Conservation (phyloP, 2,888 invertebrate species). For the Platerodrilus igneus region DNA sequence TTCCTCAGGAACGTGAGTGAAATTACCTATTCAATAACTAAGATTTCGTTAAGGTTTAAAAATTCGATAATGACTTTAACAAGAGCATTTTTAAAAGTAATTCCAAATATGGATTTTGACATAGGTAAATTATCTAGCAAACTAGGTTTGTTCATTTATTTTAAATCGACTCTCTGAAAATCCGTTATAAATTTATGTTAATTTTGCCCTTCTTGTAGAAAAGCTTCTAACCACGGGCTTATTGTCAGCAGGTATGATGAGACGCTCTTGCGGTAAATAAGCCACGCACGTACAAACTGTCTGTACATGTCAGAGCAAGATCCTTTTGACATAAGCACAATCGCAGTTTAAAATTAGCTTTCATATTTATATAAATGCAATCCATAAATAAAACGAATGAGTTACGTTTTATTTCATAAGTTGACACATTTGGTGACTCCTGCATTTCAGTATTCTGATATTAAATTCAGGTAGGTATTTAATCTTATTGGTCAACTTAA, state of each 20-base stretch:
- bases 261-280: conserved; percentile 26
- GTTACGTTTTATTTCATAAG: conserved; percentile 16
- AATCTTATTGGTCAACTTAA: no score
- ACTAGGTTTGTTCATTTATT: no score
- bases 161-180: no score
- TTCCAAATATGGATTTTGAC: no score
- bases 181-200: conserved; percentile 14
- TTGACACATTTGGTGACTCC: conserved; percentile 17
- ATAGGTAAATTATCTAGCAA: no score
- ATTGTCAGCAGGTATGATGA: conserved; percentile 27
- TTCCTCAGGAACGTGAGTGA: no score
- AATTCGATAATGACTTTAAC: no score
- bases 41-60: no score
- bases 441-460: no score
- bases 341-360: conserved; percentile 42
- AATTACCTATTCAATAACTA: no score
- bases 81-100: no score
- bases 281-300: conserved; percentile 37
- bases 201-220: conserved; percentile 9
- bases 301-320: conserved; percentile 40
- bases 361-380: conserved; percentile 41
- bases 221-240: conserved; percentile 14
- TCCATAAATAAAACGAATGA: conserved; percentile 23
- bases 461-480: no score
- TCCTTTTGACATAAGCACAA: conserved; percentile 41